phyloP scores from a whole-genome alignment of 2,888 invertebrate species.

The Sarcophaga carnaria region DNA sequence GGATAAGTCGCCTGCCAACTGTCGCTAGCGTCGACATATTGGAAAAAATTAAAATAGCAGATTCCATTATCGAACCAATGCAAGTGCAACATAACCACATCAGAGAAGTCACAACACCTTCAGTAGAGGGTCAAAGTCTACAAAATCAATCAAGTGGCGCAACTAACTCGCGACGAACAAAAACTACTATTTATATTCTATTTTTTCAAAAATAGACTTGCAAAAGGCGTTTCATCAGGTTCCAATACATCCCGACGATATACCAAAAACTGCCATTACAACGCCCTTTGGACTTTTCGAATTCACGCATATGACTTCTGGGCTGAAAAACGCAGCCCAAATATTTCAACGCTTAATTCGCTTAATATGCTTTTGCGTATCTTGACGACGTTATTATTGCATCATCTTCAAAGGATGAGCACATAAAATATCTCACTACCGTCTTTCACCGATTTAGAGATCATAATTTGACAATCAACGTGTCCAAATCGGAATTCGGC shows the following conservation, averaged over 20 bases:
- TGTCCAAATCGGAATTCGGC: background rate
- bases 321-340: slow-evolving; percentile 57
- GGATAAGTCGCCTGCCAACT: no score
- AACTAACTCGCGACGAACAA: no score
- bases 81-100: no score
- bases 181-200: no score
- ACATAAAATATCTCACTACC: background rate
- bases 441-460: slow-evolving; percentile 19
- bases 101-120: no score
- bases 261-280: slow-evolving; percentile 56
- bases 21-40: no score
- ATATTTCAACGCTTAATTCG: slow-evolving; percentile 55
- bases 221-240: background rate
- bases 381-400: slow-evolving; percentile 72
- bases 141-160: no score
- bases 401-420: slow-evolving; percentile 35
- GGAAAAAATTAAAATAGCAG: no score
- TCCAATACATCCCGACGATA: slow-evolving; percentile 11
- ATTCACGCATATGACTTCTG: slow-evolving; percentile 59
- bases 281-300: slow-evolving; percentile 61
- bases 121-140: no score
- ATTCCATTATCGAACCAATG: no score
- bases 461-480: slow-evolving; percentile 13
- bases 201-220: background rate
- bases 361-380: slow-evolving; percentile 62